These are phyloP conservation scores for Aphrocallistes beatrix DNA, from an alignment of 37 sponge, comb jelly and placozoan genomes.

Conservation along the genomic window DNA sequence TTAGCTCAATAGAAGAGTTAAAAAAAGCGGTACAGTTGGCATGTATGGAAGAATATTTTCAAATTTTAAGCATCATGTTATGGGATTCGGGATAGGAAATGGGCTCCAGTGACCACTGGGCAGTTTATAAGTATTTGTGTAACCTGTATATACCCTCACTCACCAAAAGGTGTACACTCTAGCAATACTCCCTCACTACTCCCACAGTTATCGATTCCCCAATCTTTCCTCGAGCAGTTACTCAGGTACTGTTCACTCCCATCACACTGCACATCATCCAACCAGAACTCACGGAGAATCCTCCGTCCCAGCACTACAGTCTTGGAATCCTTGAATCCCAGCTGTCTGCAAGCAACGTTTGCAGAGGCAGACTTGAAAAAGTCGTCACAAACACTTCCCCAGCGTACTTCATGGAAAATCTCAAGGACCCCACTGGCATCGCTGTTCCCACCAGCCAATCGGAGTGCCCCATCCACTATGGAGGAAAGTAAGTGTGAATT, in stretches of 20 bases:
- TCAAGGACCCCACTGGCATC: constrained; percentile 38
- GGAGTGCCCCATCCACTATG: constrained; percentile 7
- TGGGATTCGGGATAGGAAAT: too few relatives aligned
- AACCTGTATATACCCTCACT: too few relatives aligned
- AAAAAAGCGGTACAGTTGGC: too few relatives aligned
- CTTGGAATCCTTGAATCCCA: constrained; percentile 30
- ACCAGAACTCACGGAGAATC: constrained; percentile 39
- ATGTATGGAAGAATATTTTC: too few relatives aligned
- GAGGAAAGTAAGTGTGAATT: neutral
- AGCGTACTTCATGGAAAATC: constrained; percentile 31
- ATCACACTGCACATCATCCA: constrained; percentile 45
- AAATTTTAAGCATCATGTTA: too few relatives aligned
- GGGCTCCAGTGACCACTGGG: too few relatives aligned
- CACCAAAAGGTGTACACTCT: constrained; percentile 26
- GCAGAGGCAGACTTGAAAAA: constrained; percentile 40
- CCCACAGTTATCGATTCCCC: constrained; percentile 37
- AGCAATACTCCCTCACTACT: constrained; percentile 37
- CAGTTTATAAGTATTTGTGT: too few relatives aligned
- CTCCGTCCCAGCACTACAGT: neutral
- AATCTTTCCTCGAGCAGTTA: constrained; percentile 18
- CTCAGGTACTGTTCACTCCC: constrained; percentile 34
- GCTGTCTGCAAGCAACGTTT: constrained; percentile 45
- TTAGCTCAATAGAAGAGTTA: too few relatives aligned
- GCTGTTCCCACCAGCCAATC: neutral
- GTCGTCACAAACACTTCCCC: constrained; percentile 61